Conservation (phyloP, 2,888 invertebrate species). For the Pardosa pseudoannulata region DNA sequence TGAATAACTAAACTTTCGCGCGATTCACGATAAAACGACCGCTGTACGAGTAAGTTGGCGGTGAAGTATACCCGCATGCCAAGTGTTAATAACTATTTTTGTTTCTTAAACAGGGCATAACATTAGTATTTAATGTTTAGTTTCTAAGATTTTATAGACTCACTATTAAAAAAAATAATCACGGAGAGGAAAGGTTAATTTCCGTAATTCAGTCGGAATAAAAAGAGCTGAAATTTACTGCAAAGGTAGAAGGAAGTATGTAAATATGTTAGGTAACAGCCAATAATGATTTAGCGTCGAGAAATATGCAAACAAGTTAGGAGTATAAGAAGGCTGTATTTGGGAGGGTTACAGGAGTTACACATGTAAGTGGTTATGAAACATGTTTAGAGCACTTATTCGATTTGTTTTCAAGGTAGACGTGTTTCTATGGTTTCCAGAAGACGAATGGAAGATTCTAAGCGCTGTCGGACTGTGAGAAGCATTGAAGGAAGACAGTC, state of each 20-base stretch:
- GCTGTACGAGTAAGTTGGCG: no score
- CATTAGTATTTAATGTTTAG: no score
- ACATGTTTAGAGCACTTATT: not conserved
- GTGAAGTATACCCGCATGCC: no score
- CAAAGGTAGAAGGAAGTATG: constrained; percentile 17
- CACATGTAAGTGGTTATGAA: no score
- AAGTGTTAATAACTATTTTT: no score
- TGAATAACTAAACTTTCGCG: no score
- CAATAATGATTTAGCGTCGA: constrained; percentile 13
- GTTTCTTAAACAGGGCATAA: no score
- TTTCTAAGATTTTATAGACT: no score
- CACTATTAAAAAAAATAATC: constrained; percentile 1
- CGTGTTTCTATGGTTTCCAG: not conserved
- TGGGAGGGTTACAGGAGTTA: constrained; percentile 10
- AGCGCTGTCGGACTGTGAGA: no score
- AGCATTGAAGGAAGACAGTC: no score
- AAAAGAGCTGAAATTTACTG: constrained; percentile 7
- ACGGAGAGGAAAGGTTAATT: constrained; percentile 17
- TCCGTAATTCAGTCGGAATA: not conserved
- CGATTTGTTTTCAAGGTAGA: not conserved
- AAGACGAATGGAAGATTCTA: not conserved
- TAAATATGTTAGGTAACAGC: constrained; percentile 22
- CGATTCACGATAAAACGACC: no score
- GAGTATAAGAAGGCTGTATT: constrained; percentile 8
- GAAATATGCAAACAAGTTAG: constrained; percentile 11